These are phyloP conservation scores for Clepsis dumicolana DNA, from an alignment of 2,888 invertebrate genomes.

Conservation along the genomic window DNA sequence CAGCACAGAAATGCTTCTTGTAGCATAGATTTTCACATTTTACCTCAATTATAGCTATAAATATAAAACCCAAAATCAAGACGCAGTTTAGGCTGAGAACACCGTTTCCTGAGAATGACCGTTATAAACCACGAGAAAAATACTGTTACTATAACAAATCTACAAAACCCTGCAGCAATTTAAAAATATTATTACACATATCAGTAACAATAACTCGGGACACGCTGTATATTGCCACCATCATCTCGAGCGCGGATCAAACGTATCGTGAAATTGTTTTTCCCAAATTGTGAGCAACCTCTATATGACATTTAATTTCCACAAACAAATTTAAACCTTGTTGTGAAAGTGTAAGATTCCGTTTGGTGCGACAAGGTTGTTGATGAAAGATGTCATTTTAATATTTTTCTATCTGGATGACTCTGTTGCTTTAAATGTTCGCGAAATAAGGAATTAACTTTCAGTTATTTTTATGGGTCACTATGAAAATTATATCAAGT, in stretches of 20 bases:
- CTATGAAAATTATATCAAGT: neutral
- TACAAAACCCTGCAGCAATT: slow-evolving; percentile 28
- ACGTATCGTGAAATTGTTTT: slow-evolving; percentile 44
- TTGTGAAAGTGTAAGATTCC: neutral
- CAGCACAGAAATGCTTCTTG: too few relatives aligned
- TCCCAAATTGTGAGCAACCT: slow-evolving; percentile 36
- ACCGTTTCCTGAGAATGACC: too few relatives aligned
- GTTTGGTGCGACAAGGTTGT: neutral
- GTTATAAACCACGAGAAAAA: neutral
- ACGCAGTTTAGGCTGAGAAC: too few relatives aligned
- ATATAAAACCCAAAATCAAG: too few relatives aligned
- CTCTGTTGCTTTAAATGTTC: slow-evolving; percentile 34
- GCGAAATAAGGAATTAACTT: slow-evolving; percentile 32
- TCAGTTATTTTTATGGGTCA: slow-evolving; percentile 23
- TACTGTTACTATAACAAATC: slow-evolving; percentile 13
- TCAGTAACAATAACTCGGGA: slow-evolving; percentile 36
- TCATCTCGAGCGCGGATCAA: slow-evolving; percentile 39
- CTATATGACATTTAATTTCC: slow-evolving; percentile 24
- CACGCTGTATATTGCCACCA: slow-evolving; percentile 40
- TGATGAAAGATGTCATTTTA: slow-evolving; percentile 37
- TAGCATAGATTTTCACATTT: too few relatives aligned
- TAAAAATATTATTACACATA: slow-evolving; percentile 37
- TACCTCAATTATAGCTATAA: too few relatives aligned
- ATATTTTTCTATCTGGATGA: slow-evolving; percentile 40
- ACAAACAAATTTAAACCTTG: neutral